Evolutionary conservation across 2,888 invertebrate genomes (phyloP), one percentile per base, ranked within the genome.

Genomic region (Phyllotreta cruciferae): DNA sequence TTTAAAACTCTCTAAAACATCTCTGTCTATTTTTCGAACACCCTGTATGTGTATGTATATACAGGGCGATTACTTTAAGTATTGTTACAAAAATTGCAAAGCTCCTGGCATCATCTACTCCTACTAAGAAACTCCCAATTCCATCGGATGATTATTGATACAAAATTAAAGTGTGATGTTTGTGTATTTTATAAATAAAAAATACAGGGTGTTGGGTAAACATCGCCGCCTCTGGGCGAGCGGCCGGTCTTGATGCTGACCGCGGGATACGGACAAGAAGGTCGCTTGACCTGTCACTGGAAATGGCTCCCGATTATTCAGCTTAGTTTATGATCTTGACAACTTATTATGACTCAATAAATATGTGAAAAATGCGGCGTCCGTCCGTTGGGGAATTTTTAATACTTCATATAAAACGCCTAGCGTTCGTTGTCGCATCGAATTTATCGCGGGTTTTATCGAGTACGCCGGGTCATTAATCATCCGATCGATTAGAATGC

Each of bases 321-420:
- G 76, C 74, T 73, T 77, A 75, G 73, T 80, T 80, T 80, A 80
- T 78, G 76, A 71, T 77, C 78, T 77, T 76, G 79, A 79, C 78
- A 79, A 77, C 75, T 75, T 79, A 80, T 80, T 80, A 80, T 78
- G 80, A 79, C 79, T 79, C 78, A 77, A 80, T 80, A 80, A 80
- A 79, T 80, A 79, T 75, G 71, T 70, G 72, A 75, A 77, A 77
- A 77, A 63, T 75, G 74, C 75, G 73, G 74, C 74, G 73, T 60
- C 50, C 45, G 56, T 61, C 53, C 61, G 55, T 74, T 75, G 74
- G 34, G 74, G 69, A 74, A 77, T 76, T 77, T 77, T 77, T 76
- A 75, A 77, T 78, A 76, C 76, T 77, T 73, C 75, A 70, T 71
- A 70, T 71, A 47, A 13, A 57, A 70, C 71, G 71, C 63, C 63